These are phyloP conservation scores for Lithophane ornitopus DNA, from an alignment of 2,888 invertebrate genomes.

Conservation along the genomic window DNA sequence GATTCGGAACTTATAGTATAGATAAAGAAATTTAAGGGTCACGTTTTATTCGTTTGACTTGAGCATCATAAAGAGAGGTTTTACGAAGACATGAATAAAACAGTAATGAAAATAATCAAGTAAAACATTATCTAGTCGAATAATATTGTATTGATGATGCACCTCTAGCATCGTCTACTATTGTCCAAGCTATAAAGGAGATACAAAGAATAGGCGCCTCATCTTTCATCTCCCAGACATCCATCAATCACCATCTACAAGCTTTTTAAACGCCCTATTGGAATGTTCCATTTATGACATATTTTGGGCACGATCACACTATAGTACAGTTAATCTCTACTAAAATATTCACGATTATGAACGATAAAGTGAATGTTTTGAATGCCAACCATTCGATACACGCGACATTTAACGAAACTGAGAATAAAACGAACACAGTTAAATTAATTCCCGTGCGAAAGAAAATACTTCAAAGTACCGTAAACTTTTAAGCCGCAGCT, in stretches of 20 bases:
- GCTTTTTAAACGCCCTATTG: conserved; percentile 32
- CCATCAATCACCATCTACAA: conserved; percentile 55
- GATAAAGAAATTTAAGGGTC: conserved; percentile 30
- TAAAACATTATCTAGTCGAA: conserved; percentile 15
- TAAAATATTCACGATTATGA: conserved; percentile 53
- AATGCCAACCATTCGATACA: conserved; percentile 34
- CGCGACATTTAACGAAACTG: conserved; percentile 43
- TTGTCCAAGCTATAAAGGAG: conserved; percentile 15
- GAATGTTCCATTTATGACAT: conserved; percentile 56
- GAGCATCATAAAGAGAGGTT: background rate
- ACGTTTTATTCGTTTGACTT: conserved; percentile 14
- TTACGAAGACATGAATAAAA: conserved; percentile 16
- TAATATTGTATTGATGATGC: background rate
- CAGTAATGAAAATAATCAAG: conserved; percentile 27
- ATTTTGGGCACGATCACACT: conserved; percentile 42
- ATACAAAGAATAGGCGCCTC: conserved; percentile 31
- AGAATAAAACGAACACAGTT: conserved; percentile 31
- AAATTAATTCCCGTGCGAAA: conserved; percentile 53
- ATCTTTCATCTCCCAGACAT: conserved; percentile 41
- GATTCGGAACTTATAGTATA: conserved; percentile 27
- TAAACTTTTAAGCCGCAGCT: conserved; percentile 7
- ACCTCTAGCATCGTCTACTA: background rate
- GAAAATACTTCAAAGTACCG: conserved; percentile 18
- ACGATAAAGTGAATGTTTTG: conserved; percentile 44
- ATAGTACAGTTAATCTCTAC: conserved; percentile 53